Base-by-base conservation (phyloP, 2,113 vertebrate species). In the Neodon shergylaensis region DNA sequence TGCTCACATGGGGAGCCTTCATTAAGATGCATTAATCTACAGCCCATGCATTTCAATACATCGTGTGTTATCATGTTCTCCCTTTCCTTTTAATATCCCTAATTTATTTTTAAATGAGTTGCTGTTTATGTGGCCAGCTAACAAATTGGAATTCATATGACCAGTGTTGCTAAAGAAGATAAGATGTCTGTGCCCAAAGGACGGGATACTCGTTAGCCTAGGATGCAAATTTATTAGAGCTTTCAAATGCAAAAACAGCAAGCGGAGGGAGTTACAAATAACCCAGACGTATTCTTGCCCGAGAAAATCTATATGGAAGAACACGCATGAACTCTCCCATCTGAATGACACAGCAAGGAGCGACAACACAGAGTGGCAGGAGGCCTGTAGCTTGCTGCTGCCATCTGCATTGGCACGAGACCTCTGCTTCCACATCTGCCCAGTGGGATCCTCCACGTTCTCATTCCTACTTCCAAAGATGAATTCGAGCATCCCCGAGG, bases 71-170 rank as follows among this genome's bases (percentile, higher is more conserved):
- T 74, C 73, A 66, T 96, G 95, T 97, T 98, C 98, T 91, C 97
- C 95, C 65, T 96, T 96, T 97, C 97, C 96, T 89, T 97, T 97
- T 98, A 98, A 98, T 98, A 98, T 98, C 97, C 84, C 92, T 98
- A 98, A 98, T 98, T 99, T 98, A 97, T 98, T 98, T 98, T 98
- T 98, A 98, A 98, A 98, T 98, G 98, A 98, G 97, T 97, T 97
- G 96, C 97, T 98, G 95, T 97, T 98, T 96, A 96, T 93, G 95
- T 36, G 81, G 94, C 76, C 81, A 98, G 97, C 97, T 98, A 97
- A 98, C 98, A 98, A 98, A 98, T 98, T 96, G 97, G 95, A 98
- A 98, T 98, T 98, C 97, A 28, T 91, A 82, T 95, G 96, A 92
- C 96, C 97, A 97, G 26, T 95, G 97, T 96, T 95, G 94, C 97